These are phyloP conservation scores for Kryptopterus vitreolus DNA, from an alignment of 2,797 vertebrate genomes.

Conservation along the genomic window DNA sequence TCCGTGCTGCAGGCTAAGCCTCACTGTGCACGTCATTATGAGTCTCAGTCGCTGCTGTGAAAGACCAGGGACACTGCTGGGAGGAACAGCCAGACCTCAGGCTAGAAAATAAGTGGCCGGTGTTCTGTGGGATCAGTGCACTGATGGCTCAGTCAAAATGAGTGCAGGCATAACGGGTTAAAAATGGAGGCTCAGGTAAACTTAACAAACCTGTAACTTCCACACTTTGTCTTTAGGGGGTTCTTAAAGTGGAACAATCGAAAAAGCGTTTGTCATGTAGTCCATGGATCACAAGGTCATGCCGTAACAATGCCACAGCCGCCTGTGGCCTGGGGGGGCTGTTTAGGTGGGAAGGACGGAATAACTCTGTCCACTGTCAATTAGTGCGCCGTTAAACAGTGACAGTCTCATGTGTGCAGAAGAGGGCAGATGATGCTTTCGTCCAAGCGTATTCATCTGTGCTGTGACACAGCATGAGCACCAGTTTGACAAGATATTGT, in stretches of 20 bases:
- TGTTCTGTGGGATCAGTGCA: constrained; percentile 18
- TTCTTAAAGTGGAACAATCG: background rate
- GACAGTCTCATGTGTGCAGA: background rate
- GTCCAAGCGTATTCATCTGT: background rate
- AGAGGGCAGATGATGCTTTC: background rate
- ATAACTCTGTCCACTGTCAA: background rate
- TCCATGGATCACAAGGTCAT: background rate
- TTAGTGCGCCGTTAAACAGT: background rate
- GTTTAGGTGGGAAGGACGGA: background rate
- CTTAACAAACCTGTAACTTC: background rate
- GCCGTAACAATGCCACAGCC: background rate
- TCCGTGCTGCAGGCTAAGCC: constrained; percentile 25
- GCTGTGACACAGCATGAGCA: background rate
- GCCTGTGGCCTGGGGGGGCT: background rate
- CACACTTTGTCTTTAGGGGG: background rate
- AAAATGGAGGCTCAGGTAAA: background rate
- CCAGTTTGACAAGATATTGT: constrained; percentile 3
- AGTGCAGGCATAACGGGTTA: constrained; percentile 2
- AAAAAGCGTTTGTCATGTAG: background rate
- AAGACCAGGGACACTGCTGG: constrained; percentile 25
- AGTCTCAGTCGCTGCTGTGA: background rate
- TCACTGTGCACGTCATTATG: constrained; percentile 28
- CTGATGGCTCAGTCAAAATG: constrained; percentile 26
- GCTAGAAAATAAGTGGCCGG: constrained; percentile 41
- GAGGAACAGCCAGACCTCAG: constrained; percentile 34